Evolutionary conservation across 2,888 invertebrate species (phyloP), one percentile per base, ranked within the genome.

Genomic region (Mythimna albipuncta): DNA sequence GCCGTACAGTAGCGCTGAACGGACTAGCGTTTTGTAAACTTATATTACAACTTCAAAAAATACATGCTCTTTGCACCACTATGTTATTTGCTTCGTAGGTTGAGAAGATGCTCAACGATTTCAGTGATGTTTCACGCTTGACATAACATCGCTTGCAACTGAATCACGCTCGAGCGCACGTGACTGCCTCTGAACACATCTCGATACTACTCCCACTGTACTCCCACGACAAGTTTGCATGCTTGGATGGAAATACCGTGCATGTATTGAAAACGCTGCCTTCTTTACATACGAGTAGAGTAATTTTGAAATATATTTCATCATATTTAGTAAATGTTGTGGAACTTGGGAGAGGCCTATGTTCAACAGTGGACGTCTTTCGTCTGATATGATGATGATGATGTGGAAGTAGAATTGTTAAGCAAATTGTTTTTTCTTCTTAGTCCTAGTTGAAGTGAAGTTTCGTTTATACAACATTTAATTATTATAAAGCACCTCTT

Each of bases 121-220:
- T 16, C 69, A 7, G 50, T 5, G n/a, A 57, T 63, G 35, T 21
- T 75, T 70, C 50, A 52, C 62, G 78, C 57, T 75, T 75, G 11
- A n/a, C n/a, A 41, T 52, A 35, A 2, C 2, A 52, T 19, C 26
- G 13, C 72, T 71, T 75, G 78, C 57, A 62, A 11, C 71, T 63
- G 38, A 38, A 78, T 6, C 71, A 58, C 26, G 44, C 26, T 63
- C 13, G n/a, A 44, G 3, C 26, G 19, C 58, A 21, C 63, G 58
- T 54, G 75, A 71, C 44, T 78, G 52, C 26, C n/a, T 19, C 11
- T 21, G 13, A 26, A 16, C 21, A 71, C n/a, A 52, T 69, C 4
- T 54, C 32, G 47, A 52, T 57, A 62, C 41, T 57, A 54, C 50
- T n/a, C 47, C 7, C 11, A 68, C 44, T 11, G 0, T 10, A 38